Evolutionary conservation across 2,797 vertebrate genomes (phyloP), one percentile per base, ranked within the genome.

Genomic region (Amniataba percoides): DNA sequence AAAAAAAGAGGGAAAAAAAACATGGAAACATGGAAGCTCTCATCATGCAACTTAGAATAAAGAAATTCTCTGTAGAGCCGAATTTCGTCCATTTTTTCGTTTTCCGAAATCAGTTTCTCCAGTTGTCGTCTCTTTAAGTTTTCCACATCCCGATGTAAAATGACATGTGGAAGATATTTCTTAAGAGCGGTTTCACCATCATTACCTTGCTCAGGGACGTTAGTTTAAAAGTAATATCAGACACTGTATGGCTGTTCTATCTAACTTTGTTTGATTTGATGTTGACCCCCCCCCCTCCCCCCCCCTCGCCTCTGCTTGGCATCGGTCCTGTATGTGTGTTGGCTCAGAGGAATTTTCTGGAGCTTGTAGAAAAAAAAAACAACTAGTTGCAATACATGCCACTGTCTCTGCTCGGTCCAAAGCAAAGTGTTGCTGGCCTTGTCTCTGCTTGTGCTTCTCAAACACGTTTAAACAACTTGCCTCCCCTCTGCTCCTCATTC

Each of bases 391-490:
- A 42, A 72, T 75, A 78, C 77, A 71, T 48, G 15, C 51, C 70
- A 16, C 62, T 18, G 74, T 80, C 77, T 81, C 40, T 31, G 9
- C 60, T 62, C 19, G 0, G 68, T 60, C 70, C 73, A 61, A 75
- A 53, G 55, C 52, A 39, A 48, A 68, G 46, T 5, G 73, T 76
- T 69, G 66, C 74, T 65, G 77, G 73, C 71, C 46, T 46, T 74
- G 82, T 71, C 69, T 75, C 34, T 83, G 83, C 82, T 72, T 79
- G 67, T 52, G 67, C 72, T 57, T 56, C 67, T 79, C 68, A 16
- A 64, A 87, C 83, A 83, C 58, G 68, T 83, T 82, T 46, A 70
- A 67, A 85, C 83, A 87, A 82, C 88, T 72, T 55, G 66, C 71
- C 66, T 78, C 53, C 36, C 71, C 74, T 51, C 56, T 23, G 51